Conservation (phyloP, 2,888 invertebrate genomes). For the Peribatodes rhomboidaria region DNA sequence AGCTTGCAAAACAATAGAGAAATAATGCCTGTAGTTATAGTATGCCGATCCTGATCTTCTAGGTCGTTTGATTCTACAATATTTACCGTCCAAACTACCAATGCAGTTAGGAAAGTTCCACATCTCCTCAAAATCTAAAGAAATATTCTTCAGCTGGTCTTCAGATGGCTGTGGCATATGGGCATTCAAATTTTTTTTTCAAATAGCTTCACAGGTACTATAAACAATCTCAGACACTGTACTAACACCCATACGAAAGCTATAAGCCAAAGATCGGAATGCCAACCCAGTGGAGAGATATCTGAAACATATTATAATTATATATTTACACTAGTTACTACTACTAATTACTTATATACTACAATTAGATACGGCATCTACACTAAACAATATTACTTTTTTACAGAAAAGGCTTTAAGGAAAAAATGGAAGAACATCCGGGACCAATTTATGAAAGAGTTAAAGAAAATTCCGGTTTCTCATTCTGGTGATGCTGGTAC, state of each 20-base stretch:
- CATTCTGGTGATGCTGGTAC: slow-evolving; percentile 45
- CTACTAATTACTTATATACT: no score
- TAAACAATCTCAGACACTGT: slow-evolving; percentile 41
- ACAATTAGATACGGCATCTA: no score
- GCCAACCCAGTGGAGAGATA: slow-evolving; percentile 41
- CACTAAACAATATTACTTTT: slow-evolving; percentile 31
- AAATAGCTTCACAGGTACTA: slow-evolving; percentile 48
- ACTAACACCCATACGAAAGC: slow-evolving; percentile 42
- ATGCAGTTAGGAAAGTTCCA: slow-evolving; percentile 49
- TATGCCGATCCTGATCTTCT: slow-evolving; percentile 35
- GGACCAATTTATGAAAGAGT: slow-evolving; percentile 47
- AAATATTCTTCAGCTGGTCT: slow-evolving; percentile 36
- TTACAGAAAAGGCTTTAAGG: slow-evolving; percentile 44
- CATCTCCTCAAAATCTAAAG: slow-evolving; percentile 37
- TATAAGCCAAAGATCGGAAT: slow-evolving; percentile 28
- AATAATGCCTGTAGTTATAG: slow-evolving; percentile 13
- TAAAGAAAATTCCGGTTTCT: slow-evolving; percentile 27
- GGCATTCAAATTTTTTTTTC: slow-evolving; percentile 41
- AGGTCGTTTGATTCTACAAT: slow-evolving; percentile 28
- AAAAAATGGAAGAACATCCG: slow-evolving; percentile 50
- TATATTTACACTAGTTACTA: slow-evolving; percentile 44
- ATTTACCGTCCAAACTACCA: slow-evolving; percentile 41
- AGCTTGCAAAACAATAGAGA: slow-evolving; percentile 44
- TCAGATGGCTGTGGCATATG: slow-evolving; percentile 41
- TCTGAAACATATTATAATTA: slow-evolving; percentile 37